Evolutionary conservation across 2,113 vertebrate species (phyloP).

Genomic region (Pimephales promelas): DNA sequence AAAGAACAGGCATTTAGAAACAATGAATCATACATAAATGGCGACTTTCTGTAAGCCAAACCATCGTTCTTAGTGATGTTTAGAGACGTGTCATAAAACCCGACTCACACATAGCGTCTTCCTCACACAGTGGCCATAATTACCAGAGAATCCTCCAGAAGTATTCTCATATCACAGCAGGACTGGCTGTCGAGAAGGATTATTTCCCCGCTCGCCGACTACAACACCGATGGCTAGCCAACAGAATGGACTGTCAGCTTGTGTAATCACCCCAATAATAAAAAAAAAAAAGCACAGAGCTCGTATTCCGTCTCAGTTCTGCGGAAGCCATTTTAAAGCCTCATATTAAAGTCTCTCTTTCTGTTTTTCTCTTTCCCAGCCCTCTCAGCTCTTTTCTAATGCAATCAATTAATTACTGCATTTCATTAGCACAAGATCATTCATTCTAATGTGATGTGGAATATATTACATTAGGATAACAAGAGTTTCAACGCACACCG

Average conservation of each 20-base stretch:
- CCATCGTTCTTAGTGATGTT: constrained; percentile 36
- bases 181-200: constrained; percentile 51
- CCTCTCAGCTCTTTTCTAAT: constrained; percentile 43
- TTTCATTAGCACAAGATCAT: constrained; percentile 55
- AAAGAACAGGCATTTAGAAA: background rate
- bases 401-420: constrained; percentile 49
- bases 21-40: background rate
- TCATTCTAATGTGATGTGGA: constrained; percentile 49
- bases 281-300: constrained; percentile 43
- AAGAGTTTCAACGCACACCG: constrained; percentile 29
- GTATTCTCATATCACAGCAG: constrained; percentile 51
- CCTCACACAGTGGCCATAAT: constrained; percentile 52
- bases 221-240: constrained; percentile 41
- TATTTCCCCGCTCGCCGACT: constrained; percentile 49
- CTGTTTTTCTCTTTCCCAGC: constrained; percentile 12
- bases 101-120: constrained; percentile 47
- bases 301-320: constrained; percentile 3
- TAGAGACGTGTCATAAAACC: constrained; percentile 47
- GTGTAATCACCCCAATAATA: constrained; percentile 57
- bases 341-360: constrained; percentile 36
- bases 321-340: constrained; percentile 49
- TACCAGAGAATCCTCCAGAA: constrained; percentile 56
- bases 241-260: constrained; percentile 54
- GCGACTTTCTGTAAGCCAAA: background rate
- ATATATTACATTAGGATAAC: constrained; percentile 52